These are phyloP conservation scores for Nemotelus pantherinus DNA, from an alignment of 2,888 invertebrate species.

Conservation along the genomic window DNA sequence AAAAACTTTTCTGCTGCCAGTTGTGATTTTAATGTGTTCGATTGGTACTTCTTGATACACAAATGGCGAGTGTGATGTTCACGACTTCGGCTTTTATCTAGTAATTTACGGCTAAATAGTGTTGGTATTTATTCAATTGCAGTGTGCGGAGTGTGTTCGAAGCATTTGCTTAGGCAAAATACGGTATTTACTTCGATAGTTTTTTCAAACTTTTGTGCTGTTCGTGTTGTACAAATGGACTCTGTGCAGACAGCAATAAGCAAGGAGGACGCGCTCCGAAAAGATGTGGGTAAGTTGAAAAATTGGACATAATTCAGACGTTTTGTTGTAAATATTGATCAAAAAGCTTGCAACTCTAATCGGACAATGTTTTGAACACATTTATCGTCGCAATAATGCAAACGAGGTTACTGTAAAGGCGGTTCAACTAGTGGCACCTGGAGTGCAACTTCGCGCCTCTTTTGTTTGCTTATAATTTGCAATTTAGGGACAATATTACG, in stretches of 20 bases:
- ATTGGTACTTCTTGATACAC: constrained; percentile 48
- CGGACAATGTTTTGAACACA: constrained; percentile 6
- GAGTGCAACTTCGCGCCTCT: constrained; percentile 36
- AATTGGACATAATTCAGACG: constrained; percentile 4
- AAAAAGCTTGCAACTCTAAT: neutral
- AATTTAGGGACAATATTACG: constrained; percentile 31
- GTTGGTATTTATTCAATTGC: constrained; percentile 24
- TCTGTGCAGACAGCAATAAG: constrained; percentile 40
- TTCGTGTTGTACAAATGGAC: constrained; percentile 44
- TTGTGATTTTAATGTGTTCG: constrained; percentile 14
- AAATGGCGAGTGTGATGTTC: constrained; percentile 48
- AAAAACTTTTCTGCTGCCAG: too few species aligned
- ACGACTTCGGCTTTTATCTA: constrained; percentile 47
- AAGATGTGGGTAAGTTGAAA: constrained; percentile 34
- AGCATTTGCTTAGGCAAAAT: constrained; percentile 6
- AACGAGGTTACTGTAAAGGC: constrained; percentile 25
- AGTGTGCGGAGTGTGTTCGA: constrained; percentile 6
- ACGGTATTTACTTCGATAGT: constrained; percentile 8
- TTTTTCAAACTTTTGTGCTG: constrained; percentile 30
- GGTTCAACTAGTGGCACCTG: constrained; percentile 42
- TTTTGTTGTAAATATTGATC: neutral
- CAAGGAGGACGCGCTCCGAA: constrained; percentile 47
- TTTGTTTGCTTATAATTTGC: constrained; percentile 28
- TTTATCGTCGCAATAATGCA: neutral
- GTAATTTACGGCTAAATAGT: constrained; percentile 33